Evolutionary conservation across 2,797 vertebrate species (phyloP).

Genomic region (Etheostoma nigrum): DNA sequence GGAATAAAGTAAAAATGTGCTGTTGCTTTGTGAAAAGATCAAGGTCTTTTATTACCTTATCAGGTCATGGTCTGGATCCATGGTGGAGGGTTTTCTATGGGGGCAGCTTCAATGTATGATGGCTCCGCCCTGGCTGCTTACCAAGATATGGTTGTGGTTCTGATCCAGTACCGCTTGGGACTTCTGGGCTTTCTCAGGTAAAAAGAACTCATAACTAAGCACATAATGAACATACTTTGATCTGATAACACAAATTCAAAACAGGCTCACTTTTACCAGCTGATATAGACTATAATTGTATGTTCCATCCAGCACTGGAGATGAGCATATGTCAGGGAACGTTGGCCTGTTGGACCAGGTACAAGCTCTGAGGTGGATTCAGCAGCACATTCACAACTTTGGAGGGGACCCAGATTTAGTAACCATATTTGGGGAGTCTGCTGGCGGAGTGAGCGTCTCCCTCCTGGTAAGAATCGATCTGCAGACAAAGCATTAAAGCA

Average conservation of each 20-base stretch:
- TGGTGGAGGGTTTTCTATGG: slow-evolving; percentile 74
- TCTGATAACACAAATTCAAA: background rate
- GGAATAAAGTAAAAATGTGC: background rate
- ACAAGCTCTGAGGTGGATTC: slow-evolving; percentile 82
- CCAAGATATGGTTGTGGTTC: slow-evolving; percentile 86
- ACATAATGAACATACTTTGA: background rate
- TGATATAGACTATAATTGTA: background rate
- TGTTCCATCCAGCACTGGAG: slow-evolving; percentile 77
- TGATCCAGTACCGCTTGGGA: slow-evolving; percentile 88
- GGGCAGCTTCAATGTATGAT: slow-evolving; percentile 78
- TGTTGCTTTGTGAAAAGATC: background rate
- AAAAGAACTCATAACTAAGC: background rate
- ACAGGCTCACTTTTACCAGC: background rate
- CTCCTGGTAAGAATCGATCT: slow-evolving; percentile 67
- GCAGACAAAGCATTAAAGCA: background rate
- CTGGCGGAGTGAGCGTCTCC: slow-evolving; percentile 84
- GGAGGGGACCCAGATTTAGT: slow-evolving; percentile 83
- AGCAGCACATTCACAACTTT: slow-evolving; percentile 85
- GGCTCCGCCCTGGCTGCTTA: slow-evolving; percentile 84
- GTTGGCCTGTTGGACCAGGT: slow-evolving; percentile 84
- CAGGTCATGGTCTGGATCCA: slow-evolving; percentile 92
- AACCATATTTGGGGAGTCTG: slow-evolving; percentile 87
- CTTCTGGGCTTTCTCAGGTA: slow-evolving; percentile 88
- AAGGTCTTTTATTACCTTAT: slow-evolving; percentile 13
- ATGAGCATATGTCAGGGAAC: slow-evolving; percentile 82